Percentiles rank a stretch among this genome's conserved stretches.
Conservation (phyloP, 2,113 vertebrate species). For the Bungarus multicinctus region DNA sequence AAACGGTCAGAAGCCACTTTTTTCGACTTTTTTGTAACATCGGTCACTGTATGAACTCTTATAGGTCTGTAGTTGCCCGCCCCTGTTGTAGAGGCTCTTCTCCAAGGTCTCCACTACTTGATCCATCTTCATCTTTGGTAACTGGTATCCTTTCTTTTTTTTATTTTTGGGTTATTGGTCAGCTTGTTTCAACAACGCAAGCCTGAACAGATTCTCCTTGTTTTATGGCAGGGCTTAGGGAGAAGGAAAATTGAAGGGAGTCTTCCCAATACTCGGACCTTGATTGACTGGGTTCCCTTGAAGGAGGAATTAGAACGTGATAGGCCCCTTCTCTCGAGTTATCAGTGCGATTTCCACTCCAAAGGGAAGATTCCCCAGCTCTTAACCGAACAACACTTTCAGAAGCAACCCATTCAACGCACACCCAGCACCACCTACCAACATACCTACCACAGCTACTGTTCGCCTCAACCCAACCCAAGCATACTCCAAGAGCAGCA, state of each 20-base stretch:
- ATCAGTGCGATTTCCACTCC: conserved; percentile 45
- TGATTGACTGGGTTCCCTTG: conserved; percentile 58
- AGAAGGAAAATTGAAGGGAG: conserved; percentile 55
- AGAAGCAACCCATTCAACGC: not conserved
- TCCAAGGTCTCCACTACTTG: not conserved
- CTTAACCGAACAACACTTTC: conserved; percentile 44
- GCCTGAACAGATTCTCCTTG: not conserved
- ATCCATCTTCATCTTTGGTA: not conserved
- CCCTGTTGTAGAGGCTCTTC: not conserved
- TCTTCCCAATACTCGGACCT: conserved; percentile 43
- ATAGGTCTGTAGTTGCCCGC: not conserved
- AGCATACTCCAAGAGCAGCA: not conserved
- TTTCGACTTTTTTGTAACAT: not conserved
- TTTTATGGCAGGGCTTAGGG: conserved; percentile 60
- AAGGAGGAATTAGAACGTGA: conserved; percentile 52
- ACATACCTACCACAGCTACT: conserved; percentile 47
- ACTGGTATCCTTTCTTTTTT: not conserved
- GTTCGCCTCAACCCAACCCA: not conserved
- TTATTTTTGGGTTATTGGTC: not conserved
- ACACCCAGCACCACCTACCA: conserved; percentile 56
- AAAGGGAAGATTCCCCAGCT: conserved; percentile 31
- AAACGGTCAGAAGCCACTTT: not conserved
- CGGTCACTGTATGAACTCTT: not conserved
- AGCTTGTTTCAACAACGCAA: not conserved
- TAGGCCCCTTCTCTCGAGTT: conserved; percentile 56